Evolutionary conservation across 2,797 vertebrate species (phyloP).

Genomic region (Pteropus rufus): DNA sequence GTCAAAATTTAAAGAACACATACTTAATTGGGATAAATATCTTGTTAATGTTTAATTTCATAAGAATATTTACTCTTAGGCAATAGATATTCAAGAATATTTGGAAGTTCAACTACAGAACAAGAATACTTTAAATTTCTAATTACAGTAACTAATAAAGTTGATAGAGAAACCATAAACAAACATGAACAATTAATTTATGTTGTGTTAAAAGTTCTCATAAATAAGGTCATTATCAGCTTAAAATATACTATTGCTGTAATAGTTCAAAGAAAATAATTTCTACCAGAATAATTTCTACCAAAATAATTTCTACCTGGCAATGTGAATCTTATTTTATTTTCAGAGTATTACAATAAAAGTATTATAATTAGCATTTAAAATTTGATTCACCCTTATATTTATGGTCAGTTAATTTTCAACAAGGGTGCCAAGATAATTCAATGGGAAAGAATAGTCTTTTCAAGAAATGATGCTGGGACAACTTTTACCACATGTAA

Average conservation of each 20-base stretch:
- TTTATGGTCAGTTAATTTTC: neutral
- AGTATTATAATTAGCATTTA: neutral
- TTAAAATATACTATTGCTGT: neutral
- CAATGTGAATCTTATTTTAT: neutral
- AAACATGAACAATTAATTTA: neutral
- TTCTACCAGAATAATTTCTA: neutral
- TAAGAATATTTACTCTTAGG: neutral
- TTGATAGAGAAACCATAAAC: neutral
- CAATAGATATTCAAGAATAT: neutral
- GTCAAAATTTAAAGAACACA: neutral
- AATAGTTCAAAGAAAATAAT: neutral
- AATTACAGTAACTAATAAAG: neutral
- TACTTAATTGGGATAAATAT: neutral
- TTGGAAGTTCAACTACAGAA: neutral
- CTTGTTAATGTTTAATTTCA: slow-evolving; percentile 19
- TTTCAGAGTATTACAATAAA: neutral
- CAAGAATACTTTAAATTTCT: slow-evolving; percentile 8
- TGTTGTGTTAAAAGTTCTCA: neutral
- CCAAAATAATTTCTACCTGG: neutral
- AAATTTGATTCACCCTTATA: neutral
- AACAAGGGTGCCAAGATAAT: neutral
- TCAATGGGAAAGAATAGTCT: neutral
- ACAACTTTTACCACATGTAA: neutral
- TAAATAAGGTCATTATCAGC: neutral
- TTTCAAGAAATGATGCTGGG: neutral